Percentiles rank a stretch among this genome's conserved stretches.
These are phyloP conservation scores for Lophius americanus DNA, from an alignment of 2,797 vertebrate genomes.

Conservation along the genomic window DNA sequence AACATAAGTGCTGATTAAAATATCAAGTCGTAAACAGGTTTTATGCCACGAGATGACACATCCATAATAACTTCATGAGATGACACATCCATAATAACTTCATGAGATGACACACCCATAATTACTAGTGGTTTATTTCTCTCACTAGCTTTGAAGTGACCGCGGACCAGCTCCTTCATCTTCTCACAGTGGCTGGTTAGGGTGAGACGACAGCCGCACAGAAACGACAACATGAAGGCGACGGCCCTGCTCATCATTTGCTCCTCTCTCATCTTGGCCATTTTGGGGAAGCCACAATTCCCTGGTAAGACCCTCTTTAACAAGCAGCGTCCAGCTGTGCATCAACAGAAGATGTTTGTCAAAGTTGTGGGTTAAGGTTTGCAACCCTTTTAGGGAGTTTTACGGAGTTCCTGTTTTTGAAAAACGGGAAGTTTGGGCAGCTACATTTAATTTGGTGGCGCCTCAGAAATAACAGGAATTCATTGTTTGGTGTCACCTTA, in stretches of 20 bases:
- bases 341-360: not conserved
- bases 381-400: not conserved
- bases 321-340: not conserved
- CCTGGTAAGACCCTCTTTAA: slow-evolving; percentile 71
- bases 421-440: not conserved
- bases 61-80: slow-evolving; percentile 8
- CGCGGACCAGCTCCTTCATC: slow-evolving; percentile 22
- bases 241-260: slow-evolving; percentile 60
- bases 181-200: slow-evolving; percentile 40
- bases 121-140: slow-evolving; percentile 35
- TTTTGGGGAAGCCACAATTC: slow-evolving; percentile 64
- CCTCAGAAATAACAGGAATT: slow-evolving; percentile 15
- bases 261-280: slow-evolving; percentile 50
- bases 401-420: slow-evolving; percentile 12
- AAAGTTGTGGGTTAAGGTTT: not conserved
- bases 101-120: slow-evolving; percentile 39
- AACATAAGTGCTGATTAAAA: not conserved
- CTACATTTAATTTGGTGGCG: not conserved
- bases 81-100: too few species aligned
- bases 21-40: not conserved
- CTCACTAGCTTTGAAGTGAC: slow-evolving; percentile 39
- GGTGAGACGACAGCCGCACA: slow-evolving; percentile 26
- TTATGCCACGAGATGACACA: too few species aligned
- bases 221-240: slow-evolving; percentile 70
- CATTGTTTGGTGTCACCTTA: not conserved